phyloP scores from a whole-genome alignment of 2,888 invertebrate species.

The Eugnorisma glareosa region DNA sequence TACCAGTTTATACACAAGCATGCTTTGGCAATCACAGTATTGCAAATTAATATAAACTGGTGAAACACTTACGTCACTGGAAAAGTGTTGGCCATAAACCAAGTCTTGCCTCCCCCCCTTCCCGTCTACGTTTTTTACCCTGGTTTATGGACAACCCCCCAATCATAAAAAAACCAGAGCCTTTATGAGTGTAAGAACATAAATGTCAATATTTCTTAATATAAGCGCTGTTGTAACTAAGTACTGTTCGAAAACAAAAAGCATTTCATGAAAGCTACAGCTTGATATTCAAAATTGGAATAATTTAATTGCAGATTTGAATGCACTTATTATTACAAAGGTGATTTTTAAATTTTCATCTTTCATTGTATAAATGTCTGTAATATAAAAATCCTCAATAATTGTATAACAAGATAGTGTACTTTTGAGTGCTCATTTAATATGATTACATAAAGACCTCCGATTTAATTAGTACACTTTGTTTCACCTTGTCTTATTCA shows the following conservation, averaged over 20 bases:
- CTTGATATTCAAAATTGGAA: constrained; percentile 34
- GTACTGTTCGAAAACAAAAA: constrained; percentile 10
- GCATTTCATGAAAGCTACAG: constrained; percentile 37
- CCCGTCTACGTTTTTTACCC: background rate
- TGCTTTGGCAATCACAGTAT: background rate
- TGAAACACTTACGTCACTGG: background rate
- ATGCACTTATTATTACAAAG: background rate
- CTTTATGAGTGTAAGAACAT: background rate
- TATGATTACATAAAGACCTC: background rate
- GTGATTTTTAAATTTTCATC: background rate
- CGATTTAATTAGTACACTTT: background rate
- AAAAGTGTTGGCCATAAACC: background rate
- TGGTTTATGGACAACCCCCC: background rate
- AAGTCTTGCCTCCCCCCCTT: background rate
- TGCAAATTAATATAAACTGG: background rate
- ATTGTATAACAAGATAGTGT: background rate
- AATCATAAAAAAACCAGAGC: background rate
- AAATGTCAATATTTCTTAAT: background rate
- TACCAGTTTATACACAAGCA: background rate
- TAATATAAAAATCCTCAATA: background rate
- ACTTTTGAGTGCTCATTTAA: background rate
- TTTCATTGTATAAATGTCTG: background rate
- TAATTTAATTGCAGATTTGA: constrained; percentile 9
- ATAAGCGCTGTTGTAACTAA: too few species aligned
- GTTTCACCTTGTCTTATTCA: background rate